Percentiles rank a stretch among this genome's conserved stretches.
phyloP scores from a whole-genome alignment of 1,140 invertebrate species.

The Helicoverpa zea region DNA sequence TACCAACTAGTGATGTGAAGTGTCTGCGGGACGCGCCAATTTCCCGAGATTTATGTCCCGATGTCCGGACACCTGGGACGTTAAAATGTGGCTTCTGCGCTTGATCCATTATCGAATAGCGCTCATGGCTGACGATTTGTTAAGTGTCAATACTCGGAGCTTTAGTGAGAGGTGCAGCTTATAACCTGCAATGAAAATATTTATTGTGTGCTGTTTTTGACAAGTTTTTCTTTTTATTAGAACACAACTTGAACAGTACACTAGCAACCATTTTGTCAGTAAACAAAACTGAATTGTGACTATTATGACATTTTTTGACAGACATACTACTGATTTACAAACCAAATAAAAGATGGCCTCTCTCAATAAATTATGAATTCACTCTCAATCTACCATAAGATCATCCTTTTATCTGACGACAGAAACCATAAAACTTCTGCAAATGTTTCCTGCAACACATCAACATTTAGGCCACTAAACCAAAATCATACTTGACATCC shows the following conservation, averaged over 20 bases:
- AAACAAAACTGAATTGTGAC: too few species aligned
- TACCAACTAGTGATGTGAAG: conserved; percentile 29
- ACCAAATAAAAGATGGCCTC: too few species aligned
- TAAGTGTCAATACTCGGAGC: background rate
- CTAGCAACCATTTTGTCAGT: too few species aligned
- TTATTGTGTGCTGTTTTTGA: background rate
- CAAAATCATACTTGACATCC: background rate
- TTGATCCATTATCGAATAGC: conserved; percentile 21
- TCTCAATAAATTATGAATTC: too few species aligned
- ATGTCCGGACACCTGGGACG: conserved; percentile 6
- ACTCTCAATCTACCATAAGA: too few species aligned
- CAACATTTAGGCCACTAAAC: background rate
- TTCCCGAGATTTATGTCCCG: conserved; percentile 32
- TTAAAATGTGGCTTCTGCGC: conserved; percentile 25
- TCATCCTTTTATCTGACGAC: too few species aligned
- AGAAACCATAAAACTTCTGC: too few species aligned
- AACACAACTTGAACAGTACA: too few species aligned
- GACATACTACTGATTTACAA: too few species aligned
- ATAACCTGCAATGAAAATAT: background rate
- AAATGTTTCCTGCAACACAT: too few species aligned
- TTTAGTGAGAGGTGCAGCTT: background rate
- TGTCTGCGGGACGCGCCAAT: conserved; percentile 23
- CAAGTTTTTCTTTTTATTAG: too few species aligned
- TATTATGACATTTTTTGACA: too few species aligned
- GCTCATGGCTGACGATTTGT: conserved; percentile 20